Evolutionary conservation across 2,113 vertebrate species (phyloP), one percentile per base, ranked within the genome.

Genomic region (Brachypteracias leptosomus): DNA sequence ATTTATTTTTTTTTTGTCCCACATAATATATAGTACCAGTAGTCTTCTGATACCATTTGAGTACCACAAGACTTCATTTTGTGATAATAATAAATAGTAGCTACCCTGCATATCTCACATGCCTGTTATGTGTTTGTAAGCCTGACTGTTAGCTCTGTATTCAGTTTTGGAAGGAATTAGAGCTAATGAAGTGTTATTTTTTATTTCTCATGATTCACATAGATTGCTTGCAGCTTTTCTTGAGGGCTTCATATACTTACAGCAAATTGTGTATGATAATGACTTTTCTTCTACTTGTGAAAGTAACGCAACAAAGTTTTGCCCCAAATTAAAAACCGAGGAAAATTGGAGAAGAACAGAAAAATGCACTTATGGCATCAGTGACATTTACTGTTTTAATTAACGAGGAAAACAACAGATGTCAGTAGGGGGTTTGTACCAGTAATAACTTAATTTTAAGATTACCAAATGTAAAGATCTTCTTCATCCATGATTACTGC

Each of bases 361-460:
- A 38, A 89, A 77, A 67, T 1, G 0, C 16, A 40, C 25, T 91
- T 58, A 40, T 3, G 36, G 36, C 65, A 70, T 70, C 42, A 20
- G 31, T 81, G 78, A 81, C 77, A 62, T 85, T 87, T 87, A 40
- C n/a, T 81, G 28, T 49, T 81, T 61, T 80, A 89, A 70, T 81
- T 89, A 94, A 40, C 10, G 77, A 73, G 40, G 49, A 47, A 87
- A 91, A 77, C 40, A 87, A 66, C 55, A 77, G 40, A 61, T 89
- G 54, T 84, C 40, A 91, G 47, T 44, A 86, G 77, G 58, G 14
- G 51, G 13, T 3, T 42, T 95, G 47, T 40, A 42, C n/a, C 61
- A 61, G n/a, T 79, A 91, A 67, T 46, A 74, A 51, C 58, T 83
- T 72, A 72, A 65, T n/a, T n/a, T 38, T 15, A 11, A 77, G 82